Evolutionary conservation across 2,113 vertebrate genomes (phyloP).

Genomic region (Mesoclemmys tuberculata): DNA sequence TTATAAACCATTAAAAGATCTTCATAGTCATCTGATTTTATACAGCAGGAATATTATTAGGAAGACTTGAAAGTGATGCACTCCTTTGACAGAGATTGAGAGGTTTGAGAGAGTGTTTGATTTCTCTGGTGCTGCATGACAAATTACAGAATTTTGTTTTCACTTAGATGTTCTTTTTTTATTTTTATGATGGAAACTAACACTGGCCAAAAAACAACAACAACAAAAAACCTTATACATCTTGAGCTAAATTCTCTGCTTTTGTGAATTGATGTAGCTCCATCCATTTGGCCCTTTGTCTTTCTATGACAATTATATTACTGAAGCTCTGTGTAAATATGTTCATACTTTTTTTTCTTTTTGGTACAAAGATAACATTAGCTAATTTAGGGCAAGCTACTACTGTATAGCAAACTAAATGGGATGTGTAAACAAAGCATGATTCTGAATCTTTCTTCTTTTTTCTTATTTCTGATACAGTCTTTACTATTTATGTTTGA

Average conservation of each 20-base stretch:
- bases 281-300: neutral
- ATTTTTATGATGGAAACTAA: neutral
- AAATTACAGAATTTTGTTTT: conserved; percentile 24
- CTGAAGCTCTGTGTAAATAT: neutral
- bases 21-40: neutral
- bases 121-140: conserved; percentile 23
- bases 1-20: neutral
- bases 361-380: neutral
- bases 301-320: fast-evolving
- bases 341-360: neutral
- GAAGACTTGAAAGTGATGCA: conserved; percentile 15
- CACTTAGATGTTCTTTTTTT: neutral
- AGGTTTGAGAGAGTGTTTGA: neutral
- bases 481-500: neutral
- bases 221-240: neutral
- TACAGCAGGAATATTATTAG: neutral
- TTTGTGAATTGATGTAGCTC: neutral
- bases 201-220: neutral
- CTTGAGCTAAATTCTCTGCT: neutral
- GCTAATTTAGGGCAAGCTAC: neutral
- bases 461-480: neutral
- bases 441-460: neutral
- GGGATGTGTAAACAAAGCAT: neutral
- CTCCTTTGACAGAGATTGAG: conserved; percentile 42
- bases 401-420: neutral